A percentile compares a stretch with the other conserved stretches of the same genome.
These are phyloP conservation scores for Macropus fuliginosus DNA, from an alignment of 2,797 vertebrate species.

Conservation along the genomic window DNA sequence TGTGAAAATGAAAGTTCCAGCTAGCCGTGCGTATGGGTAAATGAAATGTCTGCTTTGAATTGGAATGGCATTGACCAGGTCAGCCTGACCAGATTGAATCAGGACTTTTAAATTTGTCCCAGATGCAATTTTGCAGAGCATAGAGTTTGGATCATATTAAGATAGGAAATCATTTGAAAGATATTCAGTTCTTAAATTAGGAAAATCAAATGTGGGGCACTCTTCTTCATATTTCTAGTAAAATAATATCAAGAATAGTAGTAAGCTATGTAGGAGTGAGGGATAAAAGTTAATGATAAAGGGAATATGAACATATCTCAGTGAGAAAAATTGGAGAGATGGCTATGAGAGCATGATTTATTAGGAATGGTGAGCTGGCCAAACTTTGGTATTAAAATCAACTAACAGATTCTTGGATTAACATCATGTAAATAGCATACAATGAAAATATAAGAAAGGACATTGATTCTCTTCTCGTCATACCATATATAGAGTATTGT, in stretches of 20 bases:
- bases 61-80: not conserved
- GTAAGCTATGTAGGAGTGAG: not conserved
- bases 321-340: not conserved
- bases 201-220: not conserved
- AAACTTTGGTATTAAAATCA: not conserved
- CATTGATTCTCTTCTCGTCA: not conserved
- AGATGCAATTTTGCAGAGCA: not conserved
- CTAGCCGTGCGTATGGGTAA: not conserved
- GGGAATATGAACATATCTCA: not conserved
- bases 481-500: not conserved
- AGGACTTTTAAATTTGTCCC: not conserved
- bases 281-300: not conserved
- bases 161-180: not conserved
- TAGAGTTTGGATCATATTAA: not conserved
- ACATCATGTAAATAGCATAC: not conserved
- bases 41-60: conserved; percentile 2
- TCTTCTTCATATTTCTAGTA: not conserved
- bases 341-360: not conserved
- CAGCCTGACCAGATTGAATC: not conserved
- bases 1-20: not conserved
- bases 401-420: not conserved
- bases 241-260: not conserved
- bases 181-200: not conserved
- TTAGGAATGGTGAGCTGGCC: not conserved
- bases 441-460: not conserved